Conservation (phyloP, 2,797 vertebrate species). For the Muscicapa striata region DNA sequence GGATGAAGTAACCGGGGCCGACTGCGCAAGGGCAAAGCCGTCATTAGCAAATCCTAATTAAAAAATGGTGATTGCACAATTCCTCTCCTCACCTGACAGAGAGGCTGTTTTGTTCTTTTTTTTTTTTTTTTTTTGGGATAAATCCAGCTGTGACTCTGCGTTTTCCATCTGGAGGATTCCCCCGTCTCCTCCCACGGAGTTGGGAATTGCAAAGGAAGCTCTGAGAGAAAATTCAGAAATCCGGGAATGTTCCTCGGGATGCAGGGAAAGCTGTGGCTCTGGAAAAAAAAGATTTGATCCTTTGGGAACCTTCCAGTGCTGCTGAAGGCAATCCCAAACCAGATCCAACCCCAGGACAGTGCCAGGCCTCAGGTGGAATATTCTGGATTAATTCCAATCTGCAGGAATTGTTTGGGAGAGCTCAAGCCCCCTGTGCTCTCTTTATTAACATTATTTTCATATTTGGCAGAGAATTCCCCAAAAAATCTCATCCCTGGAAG, state of each 20-base stretch:
- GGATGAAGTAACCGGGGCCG: constrained; percentile 43
- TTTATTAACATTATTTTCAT: too few relatives aligned
- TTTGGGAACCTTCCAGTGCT: neutral
- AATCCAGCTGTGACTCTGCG: neutral
- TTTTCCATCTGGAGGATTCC: neutral
- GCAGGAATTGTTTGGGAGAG: neutral
- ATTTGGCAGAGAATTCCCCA: too few relatives aligned
- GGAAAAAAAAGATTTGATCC: neutral
- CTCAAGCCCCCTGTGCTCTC: neutral
- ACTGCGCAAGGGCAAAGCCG: constrained; percentile 47
- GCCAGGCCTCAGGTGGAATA: neutral
- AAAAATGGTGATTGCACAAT: constrained; percentile 28
- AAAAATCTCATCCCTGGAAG: too few relatives aligned
- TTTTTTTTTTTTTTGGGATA: neutral
- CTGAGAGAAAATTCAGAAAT: neutral
- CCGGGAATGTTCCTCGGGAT: neutral
- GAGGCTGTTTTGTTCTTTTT: too few relatives aligned
- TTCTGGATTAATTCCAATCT: neutral
- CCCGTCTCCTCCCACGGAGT: neutral
- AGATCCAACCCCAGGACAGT: too few relatives aligned
- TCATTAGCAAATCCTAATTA: constrained; percentile 55
- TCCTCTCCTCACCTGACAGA: neutral
- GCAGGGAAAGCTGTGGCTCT: neutral
- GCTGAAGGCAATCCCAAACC: neutral
- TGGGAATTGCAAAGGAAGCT: neutral